Base-by-base conservation (phyloP, 2,113 vertebrate genomes). In the Micromys minutus region DNA sequence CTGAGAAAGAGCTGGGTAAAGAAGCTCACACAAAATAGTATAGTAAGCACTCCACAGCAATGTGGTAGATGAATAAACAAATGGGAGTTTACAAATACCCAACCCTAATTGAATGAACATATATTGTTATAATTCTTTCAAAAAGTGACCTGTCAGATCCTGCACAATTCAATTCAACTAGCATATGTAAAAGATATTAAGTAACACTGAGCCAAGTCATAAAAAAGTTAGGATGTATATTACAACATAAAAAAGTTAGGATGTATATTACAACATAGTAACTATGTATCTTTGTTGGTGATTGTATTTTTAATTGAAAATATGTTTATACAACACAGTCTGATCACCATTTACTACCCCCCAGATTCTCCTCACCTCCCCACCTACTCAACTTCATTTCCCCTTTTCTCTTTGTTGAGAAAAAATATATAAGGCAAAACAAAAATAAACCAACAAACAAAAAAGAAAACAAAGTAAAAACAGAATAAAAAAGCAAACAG, bases 21-120 rank as follows among this genome's bases (percentile, higher is more conserved):
- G 42, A 61, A 34, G 0, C 3, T 74, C 3, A 47, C 13, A 36
- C 11, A 72, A 24, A 13, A 36, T 1, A 4, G 3, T 19, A 0
- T 34, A 45, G 22, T 39, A 24, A 65, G 3, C 17, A 31, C 5
- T 21, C 7, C 1, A 39, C 9, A 74, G 21, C n/a, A 42, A 24
- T 74, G n/a, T 10, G 21, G 11, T 39, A 74, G n/a, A n/a, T 11
- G 12, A 74, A 42, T 22, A 74, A 42, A 74, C 8, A 4, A 22
- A 74, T 24, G 21, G 71, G 71, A 19, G 1, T 39, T 74, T 5
- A 22, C 71, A 74, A 42, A 42, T 4, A 9, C 21, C 71, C 71
- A 74, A 22, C 42, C 21, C 71, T 42, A 42, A 8, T 24, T 74
- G 71, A 74, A 42, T 42, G 21, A 42, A 42, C 19, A 24, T 24